A percentile compares a stretch with the other conserved stretches of the same genome.
Conservation (phyloP, 2,797 vertebrate species). For the Valencia hispanica region DNA sequence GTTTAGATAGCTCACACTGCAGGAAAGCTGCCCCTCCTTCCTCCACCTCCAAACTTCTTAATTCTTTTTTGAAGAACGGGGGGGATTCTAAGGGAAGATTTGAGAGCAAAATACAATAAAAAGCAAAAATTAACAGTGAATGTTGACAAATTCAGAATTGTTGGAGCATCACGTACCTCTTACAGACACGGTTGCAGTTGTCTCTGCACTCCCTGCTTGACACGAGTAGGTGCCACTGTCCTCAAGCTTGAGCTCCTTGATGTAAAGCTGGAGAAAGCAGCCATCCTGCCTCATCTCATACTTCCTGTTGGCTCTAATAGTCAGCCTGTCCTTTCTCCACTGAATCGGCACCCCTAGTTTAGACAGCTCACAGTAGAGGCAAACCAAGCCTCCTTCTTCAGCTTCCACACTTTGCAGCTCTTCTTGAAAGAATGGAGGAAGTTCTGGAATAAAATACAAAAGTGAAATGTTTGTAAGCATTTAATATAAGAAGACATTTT, state of each 20-base stretch:
- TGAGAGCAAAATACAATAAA: not conserved
- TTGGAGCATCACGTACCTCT: constrained; percentile 56
- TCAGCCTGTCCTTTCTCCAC: constrained; percentile 86
- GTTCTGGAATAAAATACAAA: constrained; percentile 24
- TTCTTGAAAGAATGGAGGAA: constrained; percentile 79
- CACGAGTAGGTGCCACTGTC: constrained; percentile 89
- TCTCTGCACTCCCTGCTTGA: constrained; percentile 69
- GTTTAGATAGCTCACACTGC: constrained; percentile 78
- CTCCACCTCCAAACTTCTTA: constrained; percentile 47
- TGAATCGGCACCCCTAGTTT: constrained; percentile 72
- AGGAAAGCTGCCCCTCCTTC: constrained; percentile 63
- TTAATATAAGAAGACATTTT: not conserved
- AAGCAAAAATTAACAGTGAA: not conserved
- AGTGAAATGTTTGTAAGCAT: not conserved
- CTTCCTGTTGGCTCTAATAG: constrained; percentile 81
- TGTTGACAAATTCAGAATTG: not conserved
- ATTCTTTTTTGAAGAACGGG: constrained; percentile 79
- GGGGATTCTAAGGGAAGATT: constrained; percentile 55
- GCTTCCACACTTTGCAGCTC: constrained; percentile 82
- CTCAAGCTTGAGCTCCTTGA: constrained; percentile 82
- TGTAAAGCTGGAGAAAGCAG: constrained; percentile 81
- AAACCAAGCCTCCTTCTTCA: constrained; percentile 80
- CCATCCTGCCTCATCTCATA: constrained; percentile 83
- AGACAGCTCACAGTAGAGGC: constrained; percentile 86
- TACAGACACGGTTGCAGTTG: constrained; percentile 66